phyloP scores from a whole-genome alignment of 2,113 vertebrate genomes.

The Noturus placidus region DNA sequence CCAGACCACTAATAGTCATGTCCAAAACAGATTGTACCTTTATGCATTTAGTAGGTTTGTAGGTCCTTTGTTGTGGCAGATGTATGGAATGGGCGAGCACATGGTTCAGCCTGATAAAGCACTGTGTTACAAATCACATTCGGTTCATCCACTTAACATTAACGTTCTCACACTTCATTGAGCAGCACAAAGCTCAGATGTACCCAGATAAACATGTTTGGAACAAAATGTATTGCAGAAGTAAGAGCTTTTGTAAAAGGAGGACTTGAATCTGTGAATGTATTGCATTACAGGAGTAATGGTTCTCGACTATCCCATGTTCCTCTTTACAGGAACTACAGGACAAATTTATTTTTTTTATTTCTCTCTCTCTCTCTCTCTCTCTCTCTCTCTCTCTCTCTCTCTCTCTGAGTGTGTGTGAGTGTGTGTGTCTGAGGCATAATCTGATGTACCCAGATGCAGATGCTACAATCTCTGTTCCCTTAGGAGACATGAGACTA shows the following conservation, averaged over 20 bases:
- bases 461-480: slow-evolving; percentile 30
- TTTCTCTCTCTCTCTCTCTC: too few species aligned
- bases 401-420: background rate
- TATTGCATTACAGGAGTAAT: background rate
- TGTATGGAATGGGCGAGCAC: background rate
- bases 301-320: background rate
- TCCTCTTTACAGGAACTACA: background rate
- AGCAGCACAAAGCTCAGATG: background rate
- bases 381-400: too few species aligned
- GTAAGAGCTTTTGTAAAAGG: background rate
- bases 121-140: slow-evolving; percentile 2
- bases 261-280: background rate
- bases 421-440: background rate
- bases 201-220: background rate
- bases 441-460: slow-evolving; percentile 41
- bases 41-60: background rate
- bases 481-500: slow-evolving; percentile 24
- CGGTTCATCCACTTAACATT: background rate
- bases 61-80: background rate
- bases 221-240: background rate
- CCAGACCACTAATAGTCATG: background rate
- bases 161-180: background rate
- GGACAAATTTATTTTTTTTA: too few species aligned
- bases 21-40: background rate
- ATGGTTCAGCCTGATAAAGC: slow-evolving; percentile 15